Evolutionary conservation across 1,140 invertebrate genomes (phyloP).

Genomic region (Drosophila navojoa): DNA sequence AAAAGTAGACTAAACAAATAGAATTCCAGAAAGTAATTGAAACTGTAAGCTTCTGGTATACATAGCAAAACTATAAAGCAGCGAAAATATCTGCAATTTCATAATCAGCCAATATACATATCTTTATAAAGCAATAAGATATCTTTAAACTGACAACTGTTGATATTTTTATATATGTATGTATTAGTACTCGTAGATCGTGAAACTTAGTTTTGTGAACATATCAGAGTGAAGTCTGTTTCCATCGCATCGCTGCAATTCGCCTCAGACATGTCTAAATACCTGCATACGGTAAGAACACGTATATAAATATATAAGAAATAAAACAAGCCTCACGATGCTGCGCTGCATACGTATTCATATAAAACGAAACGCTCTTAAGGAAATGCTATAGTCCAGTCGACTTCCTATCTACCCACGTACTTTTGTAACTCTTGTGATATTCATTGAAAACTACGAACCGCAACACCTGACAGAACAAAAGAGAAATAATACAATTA

Average conservation of each 20-base stretch:
- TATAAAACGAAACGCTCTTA: not conserved
- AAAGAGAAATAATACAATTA: conserved; percentile 24
- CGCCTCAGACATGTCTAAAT: no score
- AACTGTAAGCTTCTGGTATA: no score
- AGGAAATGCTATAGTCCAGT: conserved; percentile 27
- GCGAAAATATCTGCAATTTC: no score
- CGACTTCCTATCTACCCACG: conserved; percentile 23
- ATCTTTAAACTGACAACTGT: no score
- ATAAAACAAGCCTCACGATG: not conserved
- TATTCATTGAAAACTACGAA: conserved; percentile 23
- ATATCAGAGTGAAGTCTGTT: not conserved
- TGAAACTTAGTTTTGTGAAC: not conserved
- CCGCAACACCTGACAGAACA: conserved; percentile 40
- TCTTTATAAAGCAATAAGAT: no score
- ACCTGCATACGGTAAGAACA: not conserved
- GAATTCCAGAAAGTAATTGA: no score
- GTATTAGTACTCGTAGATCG: no score
- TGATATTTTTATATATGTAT: no score
- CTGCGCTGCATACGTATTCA: not conserved
- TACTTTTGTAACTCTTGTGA: conserved; percentile 21
- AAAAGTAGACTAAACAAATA: no score
- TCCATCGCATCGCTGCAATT: not conserved
- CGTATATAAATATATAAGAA: not conserved
- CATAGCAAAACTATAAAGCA: no score
- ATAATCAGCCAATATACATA: no score